Evolutionary conservation across 2,113 vertebrate species (phyloP).

Genomic region (Anarrhichthys ocellatus): DNA sequence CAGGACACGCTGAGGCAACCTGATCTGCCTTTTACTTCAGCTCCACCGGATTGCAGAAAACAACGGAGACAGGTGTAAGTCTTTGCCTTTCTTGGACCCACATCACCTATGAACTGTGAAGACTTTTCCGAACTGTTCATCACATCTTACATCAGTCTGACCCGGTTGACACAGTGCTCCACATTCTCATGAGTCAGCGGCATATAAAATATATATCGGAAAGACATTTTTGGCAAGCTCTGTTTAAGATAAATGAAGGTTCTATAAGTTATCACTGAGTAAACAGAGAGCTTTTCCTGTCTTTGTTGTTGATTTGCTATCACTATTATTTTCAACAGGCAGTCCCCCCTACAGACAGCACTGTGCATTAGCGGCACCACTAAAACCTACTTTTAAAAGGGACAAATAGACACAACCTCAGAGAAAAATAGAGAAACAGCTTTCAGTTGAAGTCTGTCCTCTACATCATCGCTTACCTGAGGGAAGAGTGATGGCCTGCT

Average conservation of each 20-base stretch:
- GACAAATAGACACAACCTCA: slow-evolving; percentile 3
- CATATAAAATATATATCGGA: neutral
- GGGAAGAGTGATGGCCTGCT: slow-evolving; percentile 45
- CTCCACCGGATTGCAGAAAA: slow-evolving; percentile 39
- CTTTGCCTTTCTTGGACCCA: slow-evolving; percentile 46
- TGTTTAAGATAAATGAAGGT: neutral
- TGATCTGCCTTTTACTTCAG: slow-evolving; percentile 68
- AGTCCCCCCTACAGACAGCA: neutral
- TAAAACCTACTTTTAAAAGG: neutral
- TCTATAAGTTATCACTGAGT: neutral
- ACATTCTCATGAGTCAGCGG: neutral
- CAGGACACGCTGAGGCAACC: slow-evolving; percentile 55
- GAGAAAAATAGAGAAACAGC: neutral
- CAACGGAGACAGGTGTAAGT: slow-evolving; percentile 55
- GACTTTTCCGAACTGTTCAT: slow-evolving; percentile 41
- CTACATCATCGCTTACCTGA: slow-evolving; percentile 68
- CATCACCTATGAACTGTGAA: slow-evolving; percentile 56
- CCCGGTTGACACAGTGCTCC: neutral
- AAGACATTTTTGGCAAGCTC: neutral
- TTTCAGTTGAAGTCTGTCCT: slow-evolving; percentile 5
- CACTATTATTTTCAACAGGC: neutral
- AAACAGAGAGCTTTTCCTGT: slow-evolving; percentile 11
- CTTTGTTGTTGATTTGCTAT: neutral
- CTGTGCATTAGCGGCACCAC: neutral
- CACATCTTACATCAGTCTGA: neutral